phyloP scores from a whole-genome alignment of 2,113 vertebrate genomes.

The Chauna torquata region DNA sequence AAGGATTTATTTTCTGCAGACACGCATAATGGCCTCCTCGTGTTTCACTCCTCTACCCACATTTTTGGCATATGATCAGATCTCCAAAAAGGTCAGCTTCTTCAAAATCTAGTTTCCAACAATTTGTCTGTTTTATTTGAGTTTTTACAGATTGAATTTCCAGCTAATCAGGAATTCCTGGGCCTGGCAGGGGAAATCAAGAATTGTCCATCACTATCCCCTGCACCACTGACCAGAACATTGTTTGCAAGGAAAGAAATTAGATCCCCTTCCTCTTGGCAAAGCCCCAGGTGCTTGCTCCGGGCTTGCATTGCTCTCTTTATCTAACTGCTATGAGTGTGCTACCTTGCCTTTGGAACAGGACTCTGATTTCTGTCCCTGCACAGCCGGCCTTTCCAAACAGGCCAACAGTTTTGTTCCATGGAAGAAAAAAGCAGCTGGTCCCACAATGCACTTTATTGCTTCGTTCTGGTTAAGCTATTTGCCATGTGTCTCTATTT shows the following conservation, averaged over 20 bases:
- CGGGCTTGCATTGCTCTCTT: background rate
- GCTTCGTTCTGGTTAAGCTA: background rate
- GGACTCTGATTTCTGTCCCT: background rate
- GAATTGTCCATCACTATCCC: background rate
- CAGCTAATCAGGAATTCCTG: conserved; percentile 23
- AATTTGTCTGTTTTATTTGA: conserved; percentile 33
- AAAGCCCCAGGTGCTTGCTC: background rate
- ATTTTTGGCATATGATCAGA: conserved; percentile 25
- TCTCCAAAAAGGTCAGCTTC: conserved; percentile 44
- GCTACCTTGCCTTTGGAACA: conserved; percentile 42
- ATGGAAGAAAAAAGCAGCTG: conserved; percentile 27
- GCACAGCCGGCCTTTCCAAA: background rate
- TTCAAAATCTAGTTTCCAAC: conserved; percentile 30
- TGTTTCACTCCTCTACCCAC: conserved; percentile 34
- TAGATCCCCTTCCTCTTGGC: background rate
- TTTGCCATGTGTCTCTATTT: conserved; percentile 27
- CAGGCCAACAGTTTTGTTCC: conserved; percentile 40
- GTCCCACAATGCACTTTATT: conserved; percentile 26
- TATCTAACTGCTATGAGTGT: background rate
- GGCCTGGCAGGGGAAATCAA: conserved; percentile 25
- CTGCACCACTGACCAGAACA: background rate
- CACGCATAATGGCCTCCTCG: background rate
- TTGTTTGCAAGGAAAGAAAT: background rate
- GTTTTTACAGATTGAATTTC: conserved; percentile 35
- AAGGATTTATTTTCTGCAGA: background rate